A percentile compares a stretch with the other conserved stretches of the same genome.
These are phyloP conservation scores for Prenolepis imparis DNA, from an alignment of 2,888 invertebrate genomes.

Conservation along the genomic window DNA sequence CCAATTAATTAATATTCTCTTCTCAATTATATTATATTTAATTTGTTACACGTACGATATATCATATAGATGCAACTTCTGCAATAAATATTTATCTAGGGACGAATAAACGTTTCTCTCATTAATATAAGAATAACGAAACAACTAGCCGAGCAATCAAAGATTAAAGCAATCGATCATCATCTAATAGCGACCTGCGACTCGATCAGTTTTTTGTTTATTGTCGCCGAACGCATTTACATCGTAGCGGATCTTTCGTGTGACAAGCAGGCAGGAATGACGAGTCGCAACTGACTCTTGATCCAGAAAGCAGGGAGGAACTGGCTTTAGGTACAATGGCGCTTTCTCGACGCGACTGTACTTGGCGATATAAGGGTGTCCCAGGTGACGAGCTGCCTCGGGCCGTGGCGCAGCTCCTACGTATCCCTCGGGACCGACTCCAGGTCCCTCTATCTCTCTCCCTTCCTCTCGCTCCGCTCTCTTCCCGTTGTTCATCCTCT, in stretches of 20 bases:
- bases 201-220: background rate
- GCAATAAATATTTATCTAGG: background rate
- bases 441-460: constrained; percentile 68
- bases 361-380: constrained; percentile 85
- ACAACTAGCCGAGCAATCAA: background rate
- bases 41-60: background rate
- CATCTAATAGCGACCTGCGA: background rate
- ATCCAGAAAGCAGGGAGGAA: constrained; percentile 74
- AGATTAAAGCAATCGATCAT: background rate
- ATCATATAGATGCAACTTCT: background rate
- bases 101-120: background rate
- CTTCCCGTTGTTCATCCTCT: constrained; percentile 25
- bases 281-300: constrained; percentile 73
- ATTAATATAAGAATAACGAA: background rate
- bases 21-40: background rate
- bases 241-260: constrained; percentile 18
- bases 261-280: constrained; percentile 32
- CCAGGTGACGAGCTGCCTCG: constrained; percentile 85
- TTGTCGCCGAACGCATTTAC: constrained; percentile 1
- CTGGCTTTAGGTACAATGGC: constrained; percentile 77
- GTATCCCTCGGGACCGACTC: constrained; percentile 82
- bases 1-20: background rate
- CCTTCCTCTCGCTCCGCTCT: constrained; percentile 18
- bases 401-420: constrained; percentile 83
- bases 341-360: constrained; percentile 83